Evolutionary conservation across 2,797 vertebrate genomes (phyloP).

Genomic region (Lerista edwardsae): DNA sequence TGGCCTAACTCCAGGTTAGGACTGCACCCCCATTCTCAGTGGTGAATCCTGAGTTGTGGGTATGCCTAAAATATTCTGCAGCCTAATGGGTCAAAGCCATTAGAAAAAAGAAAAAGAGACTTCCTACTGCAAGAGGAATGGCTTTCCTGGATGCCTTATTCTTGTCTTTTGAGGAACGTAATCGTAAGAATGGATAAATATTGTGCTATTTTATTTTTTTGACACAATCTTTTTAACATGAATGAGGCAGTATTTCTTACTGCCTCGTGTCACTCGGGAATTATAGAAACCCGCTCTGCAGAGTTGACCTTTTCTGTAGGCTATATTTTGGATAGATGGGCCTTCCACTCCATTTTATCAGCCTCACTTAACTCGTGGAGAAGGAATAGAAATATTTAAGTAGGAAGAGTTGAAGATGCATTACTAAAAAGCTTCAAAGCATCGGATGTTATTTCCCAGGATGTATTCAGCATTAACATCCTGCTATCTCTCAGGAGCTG

Average conservation of each 20-base stretch:
- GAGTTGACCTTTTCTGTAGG: slow-evolving; percentile 58
- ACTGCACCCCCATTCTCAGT: too few relatives aligned
- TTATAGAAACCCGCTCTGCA: slow-evolving; percentile 54
- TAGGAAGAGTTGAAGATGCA: slow-evolving; percentile 28
- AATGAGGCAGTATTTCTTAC: slow-evolving; percentile 56
- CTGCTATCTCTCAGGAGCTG: slow-evolving; percentile 23
- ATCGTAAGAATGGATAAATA: slow-evolving; percentile 58
- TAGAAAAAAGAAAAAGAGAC: neutral
- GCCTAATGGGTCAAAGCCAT: slow-evolving; percentile 5
- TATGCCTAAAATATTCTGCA: neutral
- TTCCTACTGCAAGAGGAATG: slow-evolving; percentile 20
- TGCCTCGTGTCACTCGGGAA: slow-evolving; percentile 39
- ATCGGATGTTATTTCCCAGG: slow-evolving; percentile 36
- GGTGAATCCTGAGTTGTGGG: too few relatives aligned
- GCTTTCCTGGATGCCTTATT: slow-evolving; percentile 27
- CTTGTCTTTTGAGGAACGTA: slow-evolving; percentile 52
- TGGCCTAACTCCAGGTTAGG: too few relatives aligned
- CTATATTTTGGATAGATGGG: slow-evolving; percentile 43
- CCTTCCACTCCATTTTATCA: slow-evolving; percentile 54
- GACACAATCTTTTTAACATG: slow-evolving; percentile 60
- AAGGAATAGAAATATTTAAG: slow-evolving; percentile 39
- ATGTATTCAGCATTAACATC: slow-evolving; percentile 33
- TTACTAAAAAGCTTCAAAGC: slow-evolving; percentile 35
- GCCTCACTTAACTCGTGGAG: slow-evolving; percentile 50
- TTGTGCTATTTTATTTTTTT: slow-evolving; percentile 60